Base-by-base conservation (phyloP, 1,140 invertebrate genomes). In the Achroia grisella region DNA sequence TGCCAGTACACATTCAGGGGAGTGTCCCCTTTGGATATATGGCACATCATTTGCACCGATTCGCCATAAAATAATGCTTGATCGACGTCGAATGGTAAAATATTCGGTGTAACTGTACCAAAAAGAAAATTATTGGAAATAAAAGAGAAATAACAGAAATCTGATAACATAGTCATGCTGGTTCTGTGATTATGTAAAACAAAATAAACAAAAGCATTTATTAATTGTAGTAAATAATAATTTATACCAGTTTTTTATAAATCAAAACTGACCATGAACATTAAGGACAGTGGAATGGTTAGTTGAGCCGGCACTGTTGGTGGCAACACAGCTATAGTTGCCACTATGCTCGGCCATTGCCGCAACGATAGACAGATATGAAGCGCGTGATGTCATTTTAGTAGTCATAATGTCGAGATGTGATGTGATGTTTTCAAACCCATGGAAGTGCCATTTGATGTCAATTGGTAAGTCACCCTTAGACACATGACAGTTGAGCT, bases 241-340 rank as follows among this genome's bases (percentile, higher is more conserved):
- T 23, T 23, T 23, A 23, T 3, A 23, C 17, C 17, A 23, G 2
- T 3, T 23, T 3, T 6, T 23, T 23, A 23, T 23, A 3, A 23
- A 23, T 3, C 62, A 31, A 74, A 71, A 82, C 78, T 82, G 76
- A 94, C 93, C 93, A 86, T 94, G 93, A 62, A 94, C 91, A 63
- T 90, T 87, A 57, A 94, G 86, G 60, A 87, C 81, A 53, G 92
- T 89, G 58, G 91, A 90, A 79, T 91, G 89, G 70, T 89, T 91
- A 61, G 88, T 89, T 36, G 87, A 90, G 48, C 92, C 92, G 17
- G 93, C 95, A 46, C 82, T 86, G 85, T 94, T 94, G 59, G 86
- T 90, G 37, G 91, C 93, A 57, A 91, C 88, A 79, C 95, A 97
- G 50, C 92, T 94, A 67, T 96, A 97, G 55, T 90, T 91, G 51